phyloP scores from a whole-genome alignment of 2,797 vertebrate genomes.

The Ptychadena robeensis region DNA sequence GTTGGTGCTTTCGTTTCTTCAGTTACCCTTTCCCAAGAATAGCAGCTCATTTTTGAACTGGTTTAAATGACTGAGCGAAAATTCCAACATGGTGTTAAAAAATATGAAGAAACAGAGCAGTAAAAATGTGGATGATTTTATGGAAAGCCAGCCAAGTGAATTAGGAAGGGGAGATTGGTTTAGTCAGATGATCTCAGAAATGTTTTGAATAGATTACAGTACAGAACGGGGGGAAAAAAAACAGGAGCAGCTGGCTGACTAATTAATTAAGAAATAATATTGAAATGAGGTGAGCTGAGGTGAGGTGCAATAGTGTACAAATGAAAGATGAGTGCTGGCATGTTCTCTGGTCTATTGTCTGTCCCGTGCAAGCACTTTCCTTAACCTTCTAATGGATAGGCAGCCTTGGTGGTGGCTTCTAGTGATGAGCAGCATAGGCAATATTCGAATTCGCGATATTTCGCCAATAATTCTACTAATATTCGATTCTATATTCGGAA shows the following conservation, averaged over 20 bases:
- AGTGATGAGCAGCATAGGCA: too few relatives aligned
- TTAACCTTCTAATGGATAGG: constrained; percentile 10
- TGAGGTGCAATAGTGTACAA: constrained; percentile 27
- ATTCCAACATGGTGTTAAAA: neutral
- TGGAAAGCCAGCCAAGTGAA: constrained; percentile 37
- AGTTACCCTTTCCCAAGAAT: neutral
- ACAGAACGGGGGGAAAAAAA: constrained; percentile 12
- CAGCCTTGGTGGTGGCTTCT: too few relatives aligned
- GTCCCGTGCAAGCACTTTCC: neutral
- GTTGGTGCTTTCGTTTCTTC: too few relatives aligned
- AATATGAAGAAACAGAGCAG: neutral
- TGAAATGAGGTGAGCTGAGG: constrained; percentile 59
- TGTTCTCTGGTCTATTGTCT: neutral
- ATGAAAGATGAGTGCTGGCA: neutral
- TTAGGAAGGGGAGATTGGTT: constrained; percentile 37
- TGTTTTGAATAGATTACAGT: constrained; percentile 55
- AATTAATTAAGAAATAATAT: constrained; percentile 61
- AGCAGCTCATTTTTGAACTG: too few relatives aligned
- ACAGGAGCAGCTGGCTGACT: constrained; percentile 53
- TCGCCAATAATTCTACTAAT: too few relatives aligned
- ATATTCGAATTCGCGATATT: too few relatives aligned
- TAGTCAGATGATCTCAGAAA: constrained; percentile 27
- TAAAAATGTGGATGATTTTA: constrained; percentile 26
- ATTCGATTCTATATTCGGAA: too few relatives aligned
- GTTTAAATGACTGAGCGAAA: neutral